phyloP scores from a whole-genome alignment of 2,888 invertebrate species.

The Lasioglossum villosulum region DNA sequence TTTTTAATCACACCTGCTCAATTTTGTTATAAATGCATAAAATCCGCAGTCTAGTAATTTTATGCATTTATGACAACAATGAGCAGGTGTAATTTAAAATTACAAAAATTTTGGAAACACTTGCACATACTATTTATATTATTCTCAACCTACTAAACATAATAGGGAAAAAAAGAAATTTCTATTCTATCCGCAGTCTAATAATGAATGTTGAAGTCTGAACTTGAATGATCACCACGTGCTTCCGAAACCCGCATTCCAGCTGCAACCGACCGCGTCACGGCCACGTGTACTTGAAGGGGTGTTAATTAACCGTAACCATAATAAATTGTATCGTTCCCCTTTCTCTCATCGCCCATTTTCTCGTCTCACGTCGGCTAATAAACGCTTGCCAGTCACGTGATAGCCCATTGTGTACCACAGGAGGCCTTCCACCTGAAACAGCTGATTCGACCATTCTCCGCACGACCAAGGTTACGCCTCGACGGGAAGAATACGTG shows the following conservation, averaged over 20 bases:
- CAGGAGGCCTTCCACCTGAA: slow-evolving; percentile 64
- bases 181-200: too few relatives aligned
- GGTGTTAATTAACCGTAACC: slow-evolving; percentile 44
- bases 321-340: slow-evolving; percentile 42
- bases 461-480: slow-evolving; percentile 68
- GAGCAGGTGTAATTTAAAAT: too few relatives aligned
- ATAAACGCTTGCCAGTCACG: slow-evolving; percentile 71
- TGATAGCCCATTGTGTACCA: slow-evolving; percentile 71
- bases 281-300: slow-evolving; percentile 31
- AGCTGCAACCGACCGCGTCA: slow-evolving; percentile 17
- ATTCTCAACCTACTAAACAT: too few relatives aligned
- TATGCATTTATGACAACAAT: too few relatives aligned
- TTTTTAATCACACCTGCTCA: too few relatives aligned
- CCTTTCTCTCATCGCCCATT: slow-evolving; percentile 33
- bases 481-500: slow-evolving; percentile 55
- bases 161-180: too few relatives aligned
- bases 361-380: slow-evolving; percentile 53
- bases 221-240: slow-evolving; percentile 21
- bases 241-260: slow-evolving; percentile 6
- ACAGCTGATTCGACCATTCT: slow-evolving; percentile 74
- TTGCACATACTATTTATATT: too few relatives aligned
- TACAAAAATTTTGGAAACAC: too few relatives aligned
- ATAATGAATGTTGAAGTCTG: neutral
- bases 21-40: too few relatives aligned
- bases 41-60: too few relatives aligned